These are phyloP conservation scores for Eospalax fontanierii DNA, from an alignment of 2,797 vertebrate species.

Conservation along the genomic window DNA sequence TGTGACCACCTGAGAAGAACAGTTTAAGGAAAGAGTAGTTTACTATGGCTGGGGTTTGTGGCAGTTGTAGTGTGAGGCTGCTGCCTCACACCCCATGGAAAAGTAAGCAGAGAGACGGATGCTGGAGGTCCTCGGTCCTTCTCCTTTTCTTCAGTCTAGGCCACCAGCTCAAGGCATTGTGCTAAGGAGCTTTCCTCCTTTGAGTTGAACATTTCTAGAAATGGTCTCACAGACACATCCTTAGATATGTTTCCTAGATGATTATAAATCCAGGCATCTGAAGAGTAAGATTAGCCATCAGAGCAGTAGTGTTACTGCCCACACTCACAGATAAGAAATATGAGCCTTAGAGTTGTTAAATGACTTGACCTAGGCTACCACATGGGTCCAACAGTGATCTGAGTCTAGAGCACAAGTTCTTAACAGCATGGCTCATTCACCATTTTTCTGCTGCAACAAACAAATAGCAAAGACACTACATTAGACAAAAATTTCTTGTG, in stretches of 20 bases:
- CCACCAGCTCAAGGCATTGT: neutral
- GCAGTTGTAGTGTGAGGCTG: neutral
- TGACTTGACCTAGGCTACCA: too few species aligned
- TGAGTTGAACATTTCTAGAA: too few species aligned
- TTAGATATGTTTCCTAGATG: neutral
- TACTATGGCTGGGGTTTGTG: neutral
- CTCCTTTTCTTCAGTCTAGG: neutral
- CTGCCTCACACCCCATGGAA: neutral
- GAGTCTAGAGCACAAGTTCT: neutral
- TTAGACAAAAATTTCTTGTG: neutral
- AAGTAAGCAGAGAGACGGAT: neutral
- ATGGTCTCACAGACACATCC: neutral
- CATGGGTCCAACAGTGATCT: neutral
- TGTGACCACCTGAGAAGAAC: neutral
- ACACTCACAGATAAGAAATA: neutral
- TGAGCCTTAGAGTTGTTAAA: neutral
- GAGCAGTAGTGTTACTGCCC: neutral
- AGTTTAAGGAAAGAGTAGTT: neutral
- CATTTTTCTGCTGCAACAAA: neutral
- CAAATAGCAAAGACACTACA: neutral
- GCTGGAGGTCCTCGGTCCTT: neutral
- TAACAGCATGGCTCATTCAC: neutral
- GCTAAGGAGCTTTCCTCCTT: neutral
- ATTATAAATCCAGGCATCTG: neutral
- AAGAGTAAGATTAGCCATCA: neutral